Evolutionary conservation across 2,113 vertebrate species (phyloP).

Genomic region (Heteronetta atricapilla): DNA sequence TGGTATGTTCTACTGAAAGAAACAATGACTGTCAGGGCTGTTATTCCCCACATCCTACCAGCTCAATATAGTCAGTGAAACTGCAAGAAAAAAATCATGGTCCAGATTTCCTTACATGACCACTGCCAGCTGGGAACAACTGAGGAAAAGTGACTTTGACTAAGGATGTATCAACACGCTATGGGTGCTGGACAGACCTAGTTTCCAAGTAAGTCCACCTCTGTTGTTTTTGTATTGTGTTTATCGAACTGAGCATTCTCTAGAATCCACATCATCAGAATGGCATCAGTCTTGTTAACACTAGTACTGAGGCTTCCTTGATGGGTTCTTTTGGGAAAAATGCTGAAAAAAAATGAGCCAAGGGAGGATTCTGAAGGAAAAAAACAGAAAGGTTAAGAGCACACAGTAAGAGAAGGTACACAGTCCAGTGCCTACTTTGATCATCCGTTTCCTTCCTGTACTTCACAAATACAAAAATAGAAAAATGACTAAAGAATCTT

Average conservation of each 20-base stretch:
- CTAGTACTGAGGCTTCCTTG: neutral
- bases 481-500: neutral
- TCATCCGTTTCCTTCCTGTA: neutral
- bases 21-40: neutral
- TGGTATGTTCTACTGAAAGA: neutral
- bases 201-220: neutral
- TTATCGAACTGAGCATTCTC: neutral
- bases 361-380: neutral
- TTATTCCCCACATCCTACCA: neutral
- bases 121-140: neutral
- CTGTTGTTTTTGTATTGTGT: neutral
- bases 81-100: neutral
- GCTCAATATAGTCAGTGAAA: neutral
- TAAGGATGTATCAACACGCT: neutral
- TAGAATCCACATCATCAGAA: neutral
- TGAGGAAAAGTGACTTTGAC: neutral
- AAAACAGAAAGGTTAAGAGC: neutral
- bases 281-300: neutral
- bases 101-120: neutral
- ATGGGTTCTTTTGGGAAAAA: fast-evolving
- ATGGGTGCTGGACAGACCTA: neutral
- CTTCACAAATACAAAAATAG: neutral
- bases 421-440: neutral
- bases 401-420: fast-evolving
- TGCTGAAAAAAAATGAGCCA: neutral